Evolutionary conservation across 2,888 invertebrate genomes (phyloP), one percentile per base, ranked within the genome.

Genomic region (Drosophila robusta): DNA sequence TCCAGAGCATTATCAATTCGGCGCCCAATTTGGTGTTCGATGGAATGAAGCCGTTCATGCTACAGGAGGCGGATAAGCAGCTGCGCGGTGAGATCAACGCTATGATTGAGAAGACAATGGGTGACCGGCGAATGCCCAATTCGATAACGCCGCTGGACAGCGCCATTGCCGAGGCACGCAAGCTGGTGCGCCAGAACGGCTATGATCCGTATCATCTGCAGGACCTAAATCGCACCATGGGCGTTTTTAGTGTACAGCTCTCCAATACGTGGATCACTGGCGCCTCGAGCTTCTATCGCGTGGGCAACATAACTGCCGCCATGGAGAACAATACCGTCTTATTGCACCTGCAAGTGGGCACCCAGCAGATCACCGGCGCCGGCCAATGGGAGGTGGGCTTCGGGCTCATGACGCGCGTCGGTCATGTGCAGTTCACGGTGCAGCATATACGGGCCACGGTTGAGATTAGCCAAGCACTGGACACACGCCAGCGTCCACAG

Each of bases 131-230:
- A 62, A 95, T 97, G 85, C 96, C 97, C 0, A 97, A 97, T 90
- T 97, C 97, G 0, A 96, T 97, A 80, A 95, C 97, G 12, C 97
- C 97, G 0, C 93, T 97, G 64, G 97, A 98, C 89, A 96, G 96
- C 94, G 95, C 96, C 3, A 94, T 98, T 41, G 95, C 96, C 0
- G 95, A 96, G 87, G 94, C 94, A 0, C 93, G 97, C 9, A 95
- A 95, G 78, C 94, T 95, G 87, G 95, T 97, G 0, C 92, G 94
- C 1, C 90, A 93, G 22, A 90, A 91, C 81, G 92, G 95, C 2
- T 94, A 94, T 84, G 98, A 98, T 92, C 98, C 98, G 0, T 96
- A 95, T 77, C 93, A 93, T 88, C 90, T 97, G 9, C 94, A 95
- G 4, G 95, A 96, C 90, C 95, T 96, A 83, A 95, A 95, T 78